Percentiles rank a stretch among this genome's conserved stretches.
phyloP scores from a whole-genome alignment of 2,888 invertebrate species.

The Caenorhabditis uteleia region DNA sequence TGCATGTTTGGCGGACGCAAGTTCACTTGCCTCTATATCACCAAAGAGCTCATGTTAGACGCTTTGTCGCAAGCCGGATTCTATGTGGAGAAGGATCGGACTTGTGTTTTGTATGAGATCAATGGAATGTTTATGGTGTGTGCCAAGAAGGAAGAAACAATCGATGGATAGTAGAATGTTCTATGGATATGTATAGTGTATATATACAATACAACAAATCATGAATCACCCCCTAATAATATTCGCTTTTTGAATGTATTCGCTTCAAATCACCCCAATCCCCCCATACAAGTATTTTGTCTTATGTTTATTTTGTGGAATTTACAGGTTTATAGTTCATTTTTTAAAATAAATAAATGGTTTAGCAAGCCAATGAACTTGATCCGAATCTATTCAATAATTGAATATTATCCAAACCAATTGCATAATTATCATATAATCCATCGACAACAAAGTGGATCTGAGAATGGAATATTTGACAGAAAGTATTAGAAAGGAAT shows the following conservation, averaged over 20 bases:
- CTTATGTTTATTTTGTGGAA: not conserved
- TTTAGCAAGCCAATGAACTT: conserved; percentile 31
- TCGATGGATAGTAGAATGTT: not conserved
- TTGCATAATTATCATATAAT: conserved; percentile 60
- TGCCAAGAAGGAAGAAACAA: conserved; percentile 54
- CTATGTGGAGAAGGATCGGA: conserved; percentile 46
- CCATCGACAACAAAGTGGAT: conserved; percentile 64
- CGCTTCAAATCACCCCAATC: too few species aligned
- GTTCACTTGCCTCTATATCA: conserved; percentile 66
- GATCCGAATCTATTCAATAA: conserved; percentile 52
- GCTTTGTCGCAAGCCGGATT: conserved; percentile 59
- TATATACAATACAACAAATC: not conserved
- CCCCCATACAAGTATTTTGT: too few species aligned
- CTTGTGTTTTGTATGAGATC: conserved; percentile 53
- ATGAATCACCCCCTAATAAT: not conserved
- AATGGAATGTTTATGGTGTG: conserved; percentile 67
- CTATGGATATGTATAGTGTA: not conserved
- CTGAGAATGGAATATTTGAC: conserved; percentile 31
- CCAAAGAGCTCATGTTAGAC: conserved; percentile 56
- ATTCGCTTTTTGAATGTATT: not conserved
- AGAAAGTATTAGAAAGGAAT: not conserved
- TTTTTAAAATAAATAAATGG: not conserved
- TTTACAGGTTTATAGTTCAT: conserved; percentile 3
- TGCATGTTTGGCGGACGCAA: conserved; percentile 65
- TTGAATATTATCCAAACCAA: conserved; percentile 64